phyloP scores from a whole-genome alignment of 2,888 invertebrate species.

The Lagria hirta region DNA sequence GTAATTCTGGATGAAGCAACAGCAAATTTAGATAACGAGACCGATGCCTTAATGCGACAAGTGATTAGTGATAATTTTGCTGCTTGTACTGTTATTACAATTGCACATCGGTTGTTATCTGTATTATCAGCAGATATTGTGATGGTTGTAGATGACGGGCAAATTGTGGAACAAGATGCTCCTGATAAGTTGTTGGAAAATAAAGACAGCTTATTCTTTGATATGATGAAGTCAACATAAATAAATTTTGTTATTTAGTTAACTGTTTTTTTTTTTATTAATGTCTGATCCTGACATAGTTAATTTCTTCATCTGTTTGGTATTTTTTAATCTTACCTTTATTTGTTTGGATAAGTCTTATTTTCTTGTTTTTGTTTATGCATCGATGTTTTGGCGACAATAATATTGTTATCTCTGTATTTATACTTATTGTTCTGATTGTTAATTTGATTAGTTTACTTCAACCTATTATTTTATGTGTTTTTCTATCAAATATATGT shows the following conservation, averaged over 20 bases:
- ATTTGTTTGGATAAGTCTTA: too few relatives aligned
- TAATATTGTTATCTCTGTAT: too few relatives aligned
- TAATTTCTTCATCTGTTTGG: too few relatives aligned
- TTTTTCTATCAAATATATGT: too few relatives aligned
- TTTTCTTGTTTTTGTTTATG: not conserved
- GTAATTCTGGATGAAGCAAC: slow-evolving; percentile 60
- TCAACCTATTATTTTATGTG: too few relatives aligned
- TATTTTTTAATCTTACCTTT: too few relatives aligned
- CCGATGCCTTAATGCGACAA: slow-evolving; percentile 55
- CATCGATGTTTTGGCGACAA: not conserved
- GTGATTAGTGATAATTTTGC: slow-evolving; percentile 56
- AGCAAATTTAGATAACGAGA: slow-evolving; percentile 57
- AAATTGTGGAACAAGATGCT: slow-evolving; percentile 26
- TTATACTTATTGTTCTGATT: too few relatives aligned
- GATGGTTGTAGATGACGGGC: slow-evolving; percentile 57
- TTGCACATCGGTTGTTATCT: slow-evolving; percentile 47
- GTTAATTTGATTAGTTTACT: too few relatives aligned
- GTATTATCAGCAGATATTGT: slow-evolving; percentile 59
- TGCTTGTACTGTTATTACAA: slow-evolving; percentile 57
- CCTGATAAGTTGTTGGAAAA: slow-evolving; percentile 27
- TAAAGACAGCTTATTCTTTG: slow-evolving; percentile 25
- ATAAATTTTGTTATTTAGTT: too few relatives aligned
- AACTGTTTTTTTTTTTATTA: too few relatives aligned
- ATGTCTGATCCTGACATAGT: too few relatives aligned
- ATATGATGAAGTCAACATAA: slow-evolving; percentile 26